Evolutionary conservation across 2,888 invertebrate species (phyloP).

Genomic region (Synergus laeviventris): DNA sequence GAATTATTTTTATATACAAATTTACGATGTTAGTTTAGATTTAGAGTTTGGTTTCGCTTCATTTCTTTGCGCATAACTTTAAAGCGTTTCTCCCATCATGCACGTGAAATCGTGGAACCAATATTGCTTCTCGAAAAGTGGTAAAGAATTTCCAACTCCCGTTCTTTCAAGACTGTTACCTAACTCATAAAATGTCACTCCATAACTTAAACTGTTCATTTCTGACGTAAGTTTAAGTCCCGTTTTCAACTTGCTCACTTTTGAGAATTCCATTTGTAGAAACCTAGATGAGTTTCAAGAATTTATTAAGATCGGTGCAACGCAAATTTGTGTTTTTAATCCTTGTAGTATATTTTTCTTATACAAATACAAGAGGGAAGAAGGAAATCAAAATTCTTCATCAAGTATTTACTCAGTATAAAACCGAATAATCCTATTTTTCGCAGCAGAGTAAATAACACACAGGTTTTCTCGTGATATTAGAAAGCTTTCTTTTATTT

Average conservation of each 20-base stretch:
- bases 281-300: not conserved
- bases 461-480: not conserved
- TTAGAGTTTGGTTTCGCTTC: not conserved
- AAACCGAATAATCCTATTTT: not conserved
- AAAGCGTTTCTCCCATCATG: constrained; percentile 7
- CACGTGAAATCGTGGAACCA: not conserved
- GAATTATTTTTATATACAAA: not conserved
- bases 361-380: not conserved
- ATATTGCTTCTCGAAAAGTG: constrained; percentile 19
- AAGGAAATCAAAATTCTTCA: not conserved
- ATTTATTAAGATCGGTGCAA: not conserved
- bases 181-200: constrained; percentile 20
- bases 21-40: constrained; percentile 4
- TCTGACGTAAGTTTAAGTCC: not conserved
- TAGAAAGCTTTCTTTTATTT: not conserved
- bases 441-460: constrained; percentile 1
- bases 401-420: no score
- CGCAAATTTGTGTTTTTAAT: not conserved
- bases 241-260: not conserved
- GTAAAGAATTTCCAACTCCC: not conserved
- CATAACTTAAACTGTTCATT: constrained; percentile 12
- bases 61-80: constrained; percentile 3
- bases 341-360: not conserved
- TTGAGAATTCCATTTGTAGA: not conserved
- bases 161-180: constrained; percentile 1